Conservation (phyloP, 2,888 invertebrate genomes). For the Seladonia tumulorum region DNA sequence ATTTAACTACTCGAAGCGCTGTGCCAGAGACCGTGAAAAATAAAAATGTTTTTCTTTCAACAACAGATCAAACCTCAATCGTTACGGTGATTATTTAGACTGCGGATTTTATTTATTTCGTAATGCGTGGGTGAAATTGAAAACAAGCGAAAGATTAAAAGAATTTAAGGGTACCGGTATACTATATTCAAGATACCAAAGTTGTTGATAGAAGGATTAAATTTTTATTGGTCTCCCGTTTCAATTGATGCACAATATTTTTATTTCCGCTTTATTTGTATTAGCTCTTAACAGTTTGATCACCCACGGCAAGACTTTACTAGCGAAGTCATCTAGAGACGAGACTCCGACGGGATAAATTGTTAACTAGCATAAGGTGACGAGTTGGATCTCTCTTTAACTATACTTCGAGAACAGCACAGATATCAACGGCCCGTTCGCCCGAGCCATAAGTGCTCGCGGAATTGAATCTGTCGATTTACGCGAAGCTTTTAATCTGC, state of each 20-base stretch:
- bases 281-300: background rate
- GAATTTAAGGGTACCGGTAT: too few relatives aligned
- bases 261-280: background rate
- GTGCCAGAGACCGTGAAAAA: too few relatives aligned
- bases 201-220: too few relatives aligned
- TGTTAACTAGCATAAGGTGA: background rate
- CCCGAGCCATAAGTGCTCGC: background rate
- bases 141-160: too few relatives aligned
- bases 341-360: background rate
- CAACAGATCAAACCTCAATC: too few relatives aligned
- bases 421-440: background rate
- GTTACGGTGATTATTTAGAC: too few relatives aligned
- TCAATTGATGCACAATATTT: background rate
- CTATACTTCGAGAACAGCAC: background rate
- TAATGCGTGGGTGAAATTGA: too few relatives aligned
- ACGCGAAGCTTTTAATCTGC: conserved; percentile 41
- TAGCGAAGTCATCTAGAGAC: background rate
- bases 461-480: conserved; percentile 21
- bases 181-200: too few relatives aligned
- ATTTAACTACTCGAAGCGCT: too few relatives aligned
- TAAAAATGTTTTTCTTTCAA: too few relatives aligned
- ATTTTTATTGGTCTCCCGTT: too few relatives aligned
- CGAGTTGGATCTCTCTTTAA: background rate
- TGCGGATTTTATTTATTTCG: too few relatives aligned
- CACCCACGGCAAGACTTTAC: background rate